phyloP scores from a whole-genome alignment of 2,888 invertebrate species.

The Chouioia cunea region DNA sequence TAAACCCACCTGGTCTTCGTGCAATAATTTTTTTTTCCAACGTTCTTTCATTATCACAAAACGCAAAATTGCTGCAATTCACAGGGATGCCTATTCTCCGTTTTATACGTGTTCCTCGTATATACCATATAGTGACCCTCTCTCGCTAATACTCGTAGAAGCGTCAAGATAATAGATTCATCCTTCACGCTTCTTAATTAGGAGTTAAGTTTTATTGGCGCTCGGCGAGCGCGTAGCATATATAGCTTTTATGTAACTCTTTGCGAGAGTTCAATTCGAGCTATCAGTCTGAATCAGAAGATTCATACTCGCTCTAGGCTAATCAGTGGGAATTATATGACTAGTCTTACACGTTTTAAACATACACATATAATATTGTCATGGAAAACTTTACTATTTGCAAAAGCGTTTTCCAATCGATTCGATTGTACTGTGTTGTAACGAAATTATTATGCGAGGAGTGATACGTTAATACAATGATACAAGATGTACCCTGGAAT shows the following conservation, averaged over 20 bases:
- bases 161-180: conserved; percentile 65
- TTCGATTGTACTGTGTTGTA: conserved; percentile 5
- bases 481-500: conserved; percentile 9
- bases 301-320: neutral
- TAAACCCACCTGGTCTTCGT: conserved; percentile 3
- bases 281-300: conserved; percentile 28
- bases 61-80: neutral
- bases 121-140: conserved; percentile 31
- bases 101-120: neutral
- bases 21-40: neutral
- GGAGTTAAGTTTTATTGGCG: conserved; percentile 68
- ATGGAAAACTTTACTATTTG: no score
- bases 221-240: conserved; percentile 52
- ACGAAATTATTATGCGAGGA: conserved; percentile 15
- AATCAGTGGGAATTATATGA: no score
- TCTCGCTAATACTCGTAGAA: conserved; percentile 37
- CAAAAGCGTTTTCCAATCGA: no score
- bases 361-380: no score
- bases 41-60: neutral
- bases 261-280: conserved; percentile 25
- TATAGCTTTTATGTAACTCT: conserved; percentile 6
- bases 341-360: no score
- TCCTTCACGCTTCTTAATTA: conserved; percentile 69
- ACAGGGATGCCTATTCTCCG: neutral
- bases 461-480: conserved; percentile 21